These are phyloP conservation scores for Hydraecia micacea DNA, from an alignment of 2,888 invertebrate genomes.

Conservation along the genomic window DNA sequence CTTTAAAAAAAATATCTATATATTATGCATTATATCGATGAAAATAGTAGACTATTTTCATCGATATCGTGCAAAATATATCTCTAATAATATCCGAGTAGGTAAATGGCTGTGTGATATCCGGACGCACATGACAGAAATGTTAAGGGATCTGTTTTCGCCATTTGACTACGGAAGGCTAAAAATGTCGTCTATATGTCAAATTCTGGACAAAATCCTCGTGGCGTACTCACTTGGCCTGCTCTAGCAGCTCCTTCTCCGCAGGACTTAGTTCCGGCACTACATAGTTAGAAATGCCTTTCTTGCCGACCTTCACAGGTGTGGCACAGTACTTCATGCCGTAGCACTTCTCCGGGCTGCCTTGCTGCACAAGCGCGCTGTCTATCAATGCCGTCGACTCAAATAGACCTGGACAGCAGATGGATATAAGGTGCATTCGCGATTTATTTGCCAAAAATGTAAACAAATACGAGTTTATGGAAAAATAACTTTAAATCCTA, in stretches of 20 bases:
- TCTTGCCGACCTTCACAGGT: conserved; percentile 79
- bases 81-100: too few species aligned
- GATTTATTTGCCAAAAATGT: too few species aligned
- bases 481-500: too few species aligned
- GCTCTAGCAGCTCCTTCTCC: conserved; percentile 75
- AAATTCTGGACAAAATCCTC: not conserved
- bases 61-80: too few species aligned
- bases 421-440: not conserved
- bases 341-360: conserved; percentile 77
- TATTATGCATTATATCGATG: too few species aligned
- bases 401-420: conserved; percentile 76
- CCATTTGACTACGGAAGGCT: not conserved
- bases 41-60: too few species aligned
- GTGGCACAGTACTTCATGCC: conserved; percentile 81
- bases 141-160: not conserved
- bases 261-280: conserved; percentile 78
- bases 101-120: not conserved
- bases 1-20: too few species aligned
- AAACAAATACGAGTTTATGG: too few species aligned
- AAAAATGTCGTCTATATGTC: not conserved
- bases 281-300: conserved; percentile 79
- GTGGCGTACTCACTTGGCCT: conserved; percentile 75
- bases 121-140: not conserved
- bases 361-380: conserved; percentile 85
- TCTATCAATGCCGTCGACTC: conserved; percentile 79